A percentile compares a stretch with the other conserved stretches of the same genome.
Conservation (phyloP, 2,888 invertebrate species). For the Liposcelis brunnea region DNA sequence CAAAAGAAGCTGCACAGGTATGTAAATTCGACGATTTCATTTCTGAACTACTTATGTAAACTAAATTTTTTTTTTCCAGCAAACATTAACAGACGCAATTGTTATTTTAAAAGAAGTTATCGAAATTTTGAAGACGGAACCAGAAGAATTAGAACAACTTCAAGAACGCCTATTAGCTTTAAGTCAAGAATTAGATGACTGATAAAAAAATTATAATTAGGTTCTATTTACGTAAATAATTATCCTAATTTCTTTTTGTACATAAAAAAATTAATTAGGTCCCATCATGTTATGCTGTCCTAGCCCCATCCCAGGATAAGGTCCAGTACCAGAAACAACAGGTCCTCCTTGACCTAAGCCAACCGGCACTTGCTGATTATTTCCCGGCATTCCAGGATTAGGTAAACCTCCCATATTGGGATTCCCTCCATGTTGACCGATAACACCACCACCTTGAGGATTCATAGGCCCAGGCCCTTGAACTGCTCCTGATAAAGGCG, state of each 20-base stretch:
- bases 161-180: neutral
- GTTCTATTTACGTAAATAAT: too few relatives aligned
- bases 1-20: slow-evolving; percentile 37
- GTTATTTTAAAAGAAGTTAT: slow-evolving; percentile 39
- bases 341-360: neutral
- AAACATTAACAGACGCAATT: slow-evolving; percentile 20
- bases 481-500: slow-evolving; percentile 14
- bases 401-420: neutral
- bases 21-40: slow-evolving; percentile 9
- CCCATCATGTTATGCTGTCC: slow-evolving; percentile 19
- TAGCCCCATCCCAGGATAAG: slow-evolving; percentile 4
- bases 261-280: slow-evolving; percentile 17
- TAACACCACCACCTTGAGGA: neutral
- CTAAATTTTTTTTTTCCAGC: slow-evolving; percentile 5
- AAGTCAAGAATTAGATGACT: slow-evolving; percentile 6
- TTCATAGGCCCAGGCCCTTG: neutral
- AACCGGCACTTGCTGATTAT: neutral
- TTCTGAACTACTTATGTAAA: neutral
- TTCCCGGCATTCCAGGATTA: neutral
- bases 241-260: too few relatives aligned
- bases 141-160: slow-evolving; percentile 22
- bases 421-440: neutral
- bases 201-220: too few relatives aligned
- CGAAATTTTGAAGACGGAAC: slow-evolving; percentile 39
- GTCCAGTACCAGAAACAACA: neutral